Percentiles rank a stretch among this genome's conserved stretches.
These are phyloP conservation scores for Phenganax subtilis DNA, from an alignment of 92 coral and sea anemone genomes.

Conservation along the genomic window DNA sequence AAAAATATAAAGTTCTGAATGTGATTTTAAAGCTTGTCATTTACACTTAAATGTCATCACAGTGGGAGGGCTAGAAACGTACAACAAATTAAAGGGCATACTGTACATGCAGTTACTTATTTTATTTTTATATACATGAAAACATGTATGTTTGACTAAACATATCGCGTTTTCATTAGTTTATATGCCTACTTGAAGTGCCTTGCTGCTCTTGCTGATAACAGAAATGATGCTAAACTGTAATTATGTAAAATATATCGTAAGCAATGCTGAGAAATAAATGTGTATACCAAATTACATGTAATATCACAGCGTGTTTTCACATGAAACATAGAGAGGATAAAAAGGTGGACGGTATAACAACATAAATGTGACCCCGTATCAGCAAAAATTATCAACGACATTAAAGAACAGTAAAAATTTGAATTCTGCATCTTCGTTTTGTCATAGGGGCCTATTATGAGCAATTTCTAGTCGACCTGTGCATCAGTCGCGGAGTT, in stretches of 20 bases:
- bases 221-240: background rate
- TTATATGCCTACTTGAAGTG: background rate
- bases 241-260: background rate
- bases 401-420: no score
- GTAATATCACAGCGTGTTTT: no score
- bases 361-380: background rate
- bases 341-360: background rate
- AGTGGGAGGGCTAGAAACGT: background rate
- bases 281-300: no score
- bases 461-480: no score
- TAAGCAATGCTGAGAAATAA: background rate
- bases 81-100: no score
- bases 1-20: background rate
- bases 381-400: no score
- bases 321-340: no score
- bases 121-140: no score
- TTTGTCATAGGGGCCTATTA: no score
- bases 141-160: background rate
- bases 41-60: background rate
- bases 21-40: background rate
- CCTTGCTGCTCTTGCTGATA: background rate
- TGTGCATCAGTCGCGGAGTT: no score
- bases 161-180: background rate
- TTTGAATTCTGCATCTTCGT: no score
- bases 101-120: no score